Evolutionary conservation across 2,113 vertebrate species (phyloP), one percentile per base, ranked within the genome.

Genomic region (Cyanistes caeruleus): DNA sequence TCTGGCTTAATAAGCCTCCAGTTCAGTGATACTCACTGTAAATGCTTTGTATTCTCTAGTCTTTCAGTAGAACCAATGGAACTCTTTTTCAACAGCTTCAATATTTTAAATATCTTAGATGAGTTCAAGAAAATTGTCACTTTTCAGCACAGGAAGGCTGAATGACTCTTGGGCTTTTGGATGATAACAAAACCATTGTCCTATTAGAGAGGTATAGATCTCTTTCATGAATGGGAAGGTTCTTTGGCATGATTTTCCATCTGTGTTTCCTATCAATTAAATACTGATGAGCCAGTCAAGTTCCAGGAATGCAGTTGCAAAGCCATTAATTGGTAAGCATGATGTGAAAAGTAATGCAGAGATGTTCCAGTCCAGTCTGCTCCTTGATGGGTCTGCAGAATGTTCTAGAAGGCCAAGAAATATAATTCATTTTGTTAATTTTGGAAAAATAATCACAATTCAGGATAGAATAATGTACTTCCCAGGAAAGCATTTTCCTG

Each of bases 261-360:
- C 23, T 83, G 39, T 77, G 6, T 37, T 87, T 73, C 73, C 41
- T 56, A 35, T 28, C 39, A 69, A 2, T 52, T 65, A 62, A 73
- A 39, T 67, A 39, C 23, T 43, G 30, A 21, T 56, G n/a, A 81
- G n/a, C 5, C 31, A 37, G 33, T 60, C 0, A 5, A 43, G 27
- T 48, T 78, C 51, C 30, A 51, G 73, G 44, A 11, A 28, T 78
- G 39, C 30, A 35, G 21, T 84, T 87, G 69, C 49, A 81, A 69
- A 68, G 37, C 33, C 7, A 0, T 46, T 41, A 7, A 3, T 24
- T 15, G 6, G 9, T 65, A 67, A 75, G 7, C 0, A 0, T 62
- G 39, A 62, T 2, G 6, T 79, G 37, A 48, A 65, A 72, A 95
- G 11, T 49, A 80, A 35, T 23, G 7, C 16, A 59, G 62, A 31